A percentile compares a stretch with the other conserved stretches of the same genome.
These are phyloP conservation scores for Cheilosia pagana DNA, from an alignment of 2,888 invertebrate genomes.

Conservation along the genomic window DNA sequence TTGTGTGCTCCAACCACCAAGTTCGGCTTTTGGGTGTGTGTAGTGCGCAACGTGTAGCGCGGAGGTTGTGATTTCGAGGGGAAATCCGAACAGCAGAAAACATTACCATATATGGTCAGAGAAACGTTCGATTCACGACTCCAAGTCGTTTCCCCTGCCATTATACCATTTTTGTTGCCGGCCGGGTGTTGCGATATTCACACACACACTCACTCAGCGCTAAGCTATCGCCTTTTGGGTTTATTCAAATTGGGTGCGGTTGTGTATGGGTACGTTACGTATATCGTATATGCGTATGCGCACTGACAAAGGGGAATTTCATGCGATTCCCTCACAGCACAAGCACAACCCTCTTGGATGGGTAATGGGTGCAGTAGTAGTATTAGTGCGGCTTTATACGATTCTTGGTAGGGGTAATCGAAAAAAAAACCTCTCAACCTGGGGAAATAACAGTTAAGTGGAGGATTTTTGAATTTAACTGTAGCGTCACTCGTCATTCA, in stretches of 20 bases:
- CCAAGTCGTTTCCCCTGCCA: slow-evolving; percentile 51
- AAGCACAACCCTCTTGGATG: background rate
- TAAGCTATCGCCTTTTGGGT: slow-evolving; percentile 57
- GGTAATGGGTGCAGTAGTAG: slow-evolving; percentile 5
- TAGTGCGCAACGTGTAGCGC: slow-evolving; percentile 34
- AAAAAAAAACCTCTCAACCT: slow-evolving; percentile 21
- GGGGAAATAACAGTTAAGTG: slow-evolving; percentile 72
- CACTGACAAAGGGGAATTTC: slow-evolving; percentile 39
- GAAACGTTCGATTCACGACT: slow-evolving; percentile 77
- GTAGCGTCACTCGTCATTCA: slow-evolving; percentile 77
- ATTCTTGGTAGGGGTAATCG: slow-evolving; percentile 42
- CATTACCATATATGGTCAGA: slow-evolving; percentile 83
- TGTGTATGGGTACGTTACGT: slow-evolving; percentile 21
- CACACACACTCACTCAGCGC: slow-evolving; percentile 23
- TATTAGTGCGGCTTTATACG: slow-evolving; percentile 28
- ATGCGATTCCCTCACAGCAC: background rate
- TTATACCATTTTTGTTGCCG: slow-evolving; percentile 53
- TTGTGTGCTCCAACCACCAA: slow-evolving; percentile 51
- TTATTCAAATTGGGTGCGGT: slow-evolving; percentile 58
- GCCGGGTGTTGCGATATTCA: slow-evolving; percentile 43
- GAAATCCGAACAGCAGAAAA: slow-evolving; percentile 77
- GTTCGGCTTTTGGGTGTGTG: slow-evolving; percentile 66
- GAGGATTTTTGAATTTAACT: slow-evolving; percentile 71
- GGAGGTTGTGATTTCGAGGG: slow-evolving; percentile 55
- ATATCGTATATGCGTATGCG: slow-evolving; percentile 29